Evolutionary conservation across 1,140 invertebrate species (phyloP), one percentile per base, ranked within the genome.

Genomic region (Drosophila mayri): DNA sequence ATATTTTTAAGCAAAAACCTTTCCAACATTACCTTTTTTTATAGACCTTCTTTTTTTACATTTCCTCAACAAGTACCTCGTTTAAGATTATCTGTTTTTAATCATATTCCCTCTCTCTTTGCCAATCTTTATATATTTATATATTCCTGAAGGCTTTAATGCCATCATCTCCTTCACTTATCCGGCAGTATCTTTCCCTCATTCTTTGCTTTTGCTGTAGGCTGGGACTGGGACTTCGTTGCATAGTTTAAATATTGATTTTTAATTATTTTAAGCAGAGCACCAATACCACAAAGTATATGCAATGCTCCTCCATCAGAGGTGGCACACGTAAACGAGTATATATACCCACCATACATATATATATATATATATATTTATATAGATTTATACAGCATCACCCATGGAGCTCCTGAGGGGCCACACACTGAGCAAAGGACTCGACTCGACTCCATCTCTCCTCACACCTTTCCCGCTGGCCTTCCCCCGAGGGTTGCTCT

Each of bases 241-340:
- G 76, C 68, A 90, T 68, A 76, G 85, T 90, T 85, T 79, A 85
- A 90, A 90, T 90, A 90, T 90, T 90, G 85, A 90, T 90, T 90
- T 90, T 85, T 90, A 90, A 90, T 90, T 90, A 90, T 84, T 88
- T 88, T 90, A 90, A 90, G 85, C 85, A 88, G 52, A 55, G 80
- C 81, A 67, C 40, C 74, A 66, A 66, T 68, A 68, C 74, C 85
- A 68, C 81, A 78, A 84, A 88, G 80, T 90, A 88, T 84, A 88
- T 88, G 84, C 84, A 79, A 66, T 76, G 74, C 49, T 18, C 28
- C 76, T 63, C 63, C 58, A 47, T 63, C 58, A 44, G 40, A 49
- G 67, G 65, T 64, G 49, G 30, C 63, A 44, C 71, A 79, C 64
- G 52, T 55, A 4, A 55, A 75, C 58, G 54, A 41, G 44, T 47